These are phyloP conservation scores for Prinia subflava DNA, from an alignment of 2,113 vertebrate genomes.

Conservation along the genomic window DNA sequence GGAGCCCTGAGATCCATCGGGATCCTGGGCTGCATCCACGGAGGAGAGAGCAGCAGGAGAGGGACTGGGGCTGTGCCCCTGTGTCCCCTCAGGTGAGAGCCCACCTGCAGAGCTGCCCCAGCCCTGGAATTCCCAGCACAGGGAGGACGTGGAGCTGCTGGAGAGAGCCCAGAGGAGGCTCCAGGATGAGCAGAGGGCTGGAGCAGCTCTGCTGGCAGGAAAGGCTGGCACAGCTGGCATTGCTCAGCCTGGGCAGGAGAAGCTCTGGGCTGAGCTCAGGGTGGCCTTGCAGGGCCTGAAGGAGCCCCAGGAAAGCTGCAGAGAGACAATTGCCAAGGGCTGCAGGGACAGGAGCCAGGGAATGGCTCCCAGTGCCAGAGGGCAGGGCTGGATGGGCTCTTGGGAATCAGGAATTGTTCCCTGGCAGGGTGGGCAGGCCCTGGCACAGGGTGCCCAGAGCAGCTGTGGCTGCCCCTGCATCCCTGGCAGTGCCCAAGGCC, in stretches of 20 bases:
- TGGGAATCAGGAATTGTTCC: background rate
- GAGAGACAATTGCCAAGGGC: no score
- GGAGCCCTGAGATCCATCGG: background rate
- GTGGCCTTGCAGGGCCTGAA: no score
- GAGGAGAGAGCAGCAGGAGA: background rate
- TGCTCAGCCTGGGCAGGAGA: background rate
- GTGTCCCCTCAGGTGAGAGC: background rate
- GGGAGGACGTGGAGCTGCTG: background rate
- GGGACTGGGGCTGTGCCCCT: background rate
- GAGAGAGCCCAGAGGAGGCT: background rate
- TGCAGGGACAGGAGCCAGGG: no score
- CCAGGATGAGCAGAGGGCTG: background rate
- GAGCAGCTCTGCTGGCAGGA: background rate
- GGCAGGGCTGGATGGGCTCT: no score
- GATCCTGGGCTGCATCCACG: background rate
- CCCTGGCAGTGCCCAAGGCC: background rate
- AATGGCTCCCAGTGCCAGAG: no score
- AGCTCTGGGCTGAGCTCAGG: no score
- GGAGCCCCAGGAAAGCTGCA: no score
- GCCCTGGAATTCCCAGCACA: background rate
- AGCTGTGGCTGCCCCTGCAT: background rate
- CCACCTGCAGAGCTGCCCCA: background rate
- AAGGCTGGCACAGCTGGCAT: background rate
- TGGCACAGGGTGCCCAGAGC: background rate
- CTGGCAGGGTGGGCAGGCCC: background rate